Base-by-base conservation (phyloP, 2,797 vertebrate genomes). In the Schizopygopsis malacanthus region DNA sequence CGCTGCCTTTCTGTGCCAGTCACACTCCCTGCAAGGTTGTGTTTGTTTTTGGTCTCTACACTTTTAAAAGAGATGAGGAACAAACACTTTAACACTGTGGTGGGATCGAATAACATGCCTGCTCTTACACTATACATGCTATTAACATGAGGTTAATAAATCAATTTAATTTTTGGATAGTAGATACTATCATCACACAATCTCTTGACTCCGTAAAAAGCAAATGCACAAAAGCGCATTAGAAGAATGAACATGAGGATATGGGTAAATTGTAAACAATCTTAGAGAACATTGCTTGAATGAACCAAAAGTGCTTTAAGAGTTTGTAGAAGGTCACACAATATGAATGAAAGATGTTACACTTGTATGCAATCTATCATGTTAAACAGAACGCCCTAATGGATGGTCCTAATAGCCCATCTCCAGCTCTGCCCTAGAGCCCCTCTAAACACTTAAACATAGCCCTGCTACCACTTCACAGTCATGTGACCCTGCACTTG, bases 351-450 rank as follows among this genome's bases (percentile, higher is more conserved):
- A 47, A 18, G 18, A 43, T 41, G 39, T 20, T 85, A 11, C 4
- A 6, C 41, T 67, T 75, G 33, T 10, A 63, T 22, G 59, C 28
- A 86, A 72, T 85, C 28, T 71, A 22, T 45, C 72, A 63, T 67
- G 77, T 79, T 82, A 80, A 89, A 85, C 82, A 72, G 79, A 61
- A 67, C 56, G 25, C 69, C 80, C 20, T 88, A 88, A 89, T 88
- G 85, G 80, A 85, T 67, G 13, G 8, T 71, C 37, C 18, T 76
- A 71, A 73, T 83, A 59, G 84, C 54, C 77, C 25, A 71, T 85
- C 69, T 71, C 41, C 67, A 80, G 84, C 47, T 81, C 69, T 76
- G 79, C 33, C 73, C 33, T 33, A 33, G 22, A 67, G 33, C 63
- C 76, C 63, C 76, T 85, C 50, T 61, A 78, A 88, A 87, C 65